Evolutionary conservation across 92 coral and sea anemone genomes (phyloP), one percentile per base, ranked within the genome.

Genomic region (Umimayanthus chanpuru): DNA sequence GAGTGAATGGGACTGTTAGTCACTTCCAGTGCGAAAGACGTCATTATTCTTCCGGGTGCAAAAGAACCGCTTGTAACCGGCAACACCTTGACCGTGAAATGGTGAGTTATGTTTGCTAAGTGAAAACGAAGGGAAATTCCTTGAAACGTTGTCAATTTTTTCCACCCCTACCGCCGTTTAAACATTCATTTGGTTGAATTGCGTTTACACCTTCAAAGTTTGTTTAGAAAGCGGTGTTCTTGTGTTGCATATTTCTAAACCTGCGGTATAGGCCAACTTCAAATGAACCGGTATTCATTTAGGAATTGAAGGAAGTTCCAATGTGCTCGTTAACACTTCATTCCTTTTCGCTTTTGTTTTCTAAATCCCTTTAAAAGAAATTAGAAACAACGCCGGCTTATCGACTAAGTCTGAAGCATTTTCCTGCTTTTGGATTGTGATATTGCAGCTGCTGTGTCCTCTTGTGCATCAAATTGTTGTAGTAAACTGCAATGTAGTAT

Each of bases 101-200:
- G 41, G 87, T 83, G 78, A 44, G 87, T 83, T 70, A 83, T 83
- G 87, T 83, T 83, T 83, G 87, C 66, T 68, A 74, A 83, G 78
- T 68, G 87, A 70, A 83, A 70, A 44, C 30, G 76, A 83, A 83
- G 87, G 87, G 87, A 83, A 83, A 83, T 83, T 83, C 78, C 47
- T 83, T 65, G 65, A 47, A 70, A 83, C 76, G 40, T 83, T 83
- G 65, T 68, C 87, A 83, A 83, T 83, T 83, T 83, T 83, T 83
- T 68, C 78, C 66, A 61, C 53, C 47, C 44, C 6, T 83, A 47
- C 87, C 87, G 87, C 87, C 87, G 25, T 83, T 83, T 39, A 83
- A 68, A 83, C 87, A 44, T 47, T 83, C 50, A 70, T 21, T 68
- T 32, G 53, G 25, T 81, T 81, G 29, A 21, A 20, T 65, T 20